Percentiles rank a stretch among this genome's conserved stretches.
phyloP scores from a whole-genome alignment of 2,797 vertebrate species.

The Bradypodion ventrale region DNA sequence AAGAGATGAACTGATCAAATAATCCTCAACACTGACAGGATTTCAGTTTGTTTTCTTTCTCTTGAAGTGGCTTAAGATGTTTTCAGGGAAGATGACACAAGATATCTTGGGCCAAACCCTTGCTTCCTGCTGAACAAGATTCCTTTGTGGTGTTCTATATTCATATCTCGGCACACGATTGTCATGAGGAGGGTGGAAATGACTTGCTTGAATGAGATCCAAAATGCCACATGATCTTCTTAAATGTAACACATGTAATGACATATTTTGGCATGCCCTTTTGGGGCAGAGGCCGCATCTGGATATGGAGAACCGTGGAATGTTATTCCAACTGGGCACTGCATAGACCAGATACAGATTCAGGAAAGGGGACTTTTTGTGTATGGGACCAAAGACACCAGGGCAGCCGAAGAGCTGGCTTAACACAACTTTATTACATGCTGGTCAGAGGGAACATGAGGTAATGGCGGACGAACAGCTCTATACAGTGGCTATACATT shows the following conservation, averaged over 20 bases:
- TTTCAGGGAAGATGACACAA: conserved; percentile 1
- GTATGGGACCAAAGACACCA: no score
- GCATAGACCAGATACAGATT: not conserved
- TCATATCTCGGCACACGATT: no score
- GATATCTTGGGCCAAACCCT: conserved; percentile 10
- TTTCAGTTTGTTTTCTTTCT: conserved; percentile 41
- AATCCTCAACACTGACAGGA: conserved; percentile 47
- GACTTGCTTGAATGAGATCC: not conserved
- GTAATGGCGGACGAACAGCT: no score
- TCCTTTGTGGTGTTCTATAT: conserved; percentile 7
- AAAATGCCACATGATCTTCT: not conserved
- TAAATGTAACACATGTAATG: not conserved
- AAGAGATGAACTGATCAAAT: conserved; percentile 57
- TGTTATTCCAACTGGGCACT: not conserved
- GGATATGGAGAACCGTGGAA: not conserved
- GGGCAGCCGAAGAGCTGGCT: no score
- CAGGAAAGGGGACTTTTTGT: not conserved
- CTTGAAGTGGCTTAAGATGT: conserved; percentile 53
- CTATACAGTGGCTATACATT: no score
- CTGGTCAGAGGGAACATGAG: no score
- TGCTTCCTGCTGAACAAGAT: conserved; percentile 25
- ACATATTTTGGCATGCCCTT: conserved; percentile 27
- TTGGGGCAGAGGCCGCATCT: not conserved
- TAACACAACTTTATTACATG: no score
- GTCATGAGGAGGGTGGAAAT: not conserved